Percentiles rank a stretch among this genome's conserved stretches.
These are phyloP conservation scores for Aphrocallistes beatrix DNA, from an alignment of 37 sponge, comb jelly and placozoan genomes.

Conservation along the genomic window DNA sequence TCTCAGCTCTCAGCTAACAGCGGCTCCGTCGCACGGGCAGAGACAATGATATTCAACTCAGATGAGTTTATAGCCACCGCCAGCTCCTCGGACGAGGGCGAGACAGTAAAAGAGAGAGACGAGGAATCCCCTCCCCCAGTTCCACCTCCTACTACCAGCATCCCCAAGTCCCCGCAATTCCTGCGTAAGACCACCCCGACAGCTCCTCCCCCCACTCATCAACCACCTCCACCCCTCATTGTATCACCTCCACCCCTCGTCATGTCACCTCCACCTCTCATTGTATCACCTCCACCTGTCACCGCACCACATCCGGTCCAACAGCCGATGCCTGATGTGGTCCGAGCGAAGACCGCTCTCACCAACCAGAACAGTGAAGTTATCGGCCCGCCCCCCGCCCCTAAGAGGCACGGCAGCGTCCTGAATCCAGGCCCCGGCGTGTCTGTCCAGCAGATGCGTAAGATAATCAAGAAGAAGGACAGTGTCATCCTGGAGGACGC, in stretches of 20 bases:
- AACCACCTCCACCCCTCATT: slow-evolving; percentile 4
- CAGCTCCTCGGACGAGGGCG: slow-evolving; percentile 1
- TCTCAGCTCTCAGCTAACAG: background rate
- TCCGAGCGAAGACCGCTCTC: background rate
- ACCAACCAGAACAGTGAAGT: background rate
- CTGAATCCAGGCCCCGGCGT: background rate
- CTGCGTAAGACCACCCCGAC: background rate
- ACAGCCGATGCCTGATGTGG: background rate
- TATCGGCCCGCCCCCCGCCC: background rate
- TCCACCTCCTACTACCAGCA: background rate
- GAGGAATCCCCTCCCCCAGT: background rate
- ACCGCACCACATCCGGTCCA: background rate
- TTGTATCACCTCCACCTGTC: slow-evolving; percentile 2
- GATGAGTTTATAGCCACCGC: background rate
- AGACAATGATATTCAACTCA: background rate
- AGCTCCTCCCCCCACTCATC: background rate
- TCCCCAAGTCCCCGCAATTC: background rate
- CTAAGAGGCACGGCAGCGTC: background rate
- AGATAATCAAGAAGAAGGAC: background rate
- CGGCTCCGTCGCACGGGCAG: background rate
- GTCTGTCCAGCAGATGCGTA: background rate
- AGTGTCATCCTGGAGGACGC: background rate
- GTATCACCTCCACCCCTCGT: background rate
- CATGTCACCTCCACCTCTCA: slow-evolving; percentile 22
- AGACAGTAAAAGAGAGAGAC: background rate